Evolutionary conservation across 2,888 invertebrate species (phyloP).

Genomic region (Heliconius cydno): DNA sequence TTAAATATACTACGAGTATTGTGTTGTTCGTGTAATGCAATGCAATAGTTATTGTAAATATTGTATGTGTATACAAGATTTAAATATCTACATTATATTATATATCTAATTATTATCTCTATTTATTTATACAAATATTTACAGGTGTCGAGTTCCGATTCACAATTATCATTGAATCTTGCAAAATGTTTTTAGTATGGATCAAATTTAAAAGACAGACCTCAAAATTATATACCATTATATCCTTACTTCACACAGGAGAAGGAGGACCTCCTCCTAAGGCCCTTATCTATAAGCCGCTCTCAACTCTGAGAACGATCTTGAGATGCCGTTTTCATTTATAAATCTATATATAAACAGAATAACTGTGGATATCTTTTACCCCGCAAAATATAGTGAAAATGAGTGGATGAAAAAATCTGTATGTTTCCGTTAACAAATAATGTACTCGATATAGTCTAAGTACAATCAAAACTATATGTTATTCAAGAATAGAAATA

Average conservation of each 20-base stretch:
- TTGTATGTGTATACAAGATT: not conserved
- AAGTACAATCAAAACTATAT: not conserved
- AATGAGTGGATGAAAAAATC: not conserved
- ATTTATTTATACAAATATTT: not conserved
- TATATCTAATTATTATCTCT: not conserved
- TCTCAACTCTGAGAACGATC: no score
- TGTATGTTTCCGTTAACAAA: not conserved
- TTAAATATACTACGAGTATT: not conserved
- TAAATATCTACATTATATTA: no score
- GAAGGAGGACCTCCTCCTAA: no score
- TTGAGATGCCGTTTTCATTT: no score
- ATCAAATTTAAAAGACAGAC: not conserved
- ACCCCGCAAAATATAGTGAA: no score
- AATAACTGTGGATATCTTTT: no score
- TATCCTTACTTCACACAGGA: not conserved
- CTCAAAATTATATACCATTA: not conserved
- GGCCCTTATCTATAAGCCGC: no score
- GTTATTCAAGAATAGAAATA: not conserved
- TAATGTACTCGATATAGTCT: not conserved
- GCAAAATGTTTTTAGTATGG: not conserved
- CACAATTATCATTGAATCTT: not conserved
- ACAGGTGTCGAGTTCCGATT: not conserved
- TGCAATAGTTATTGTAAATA: constrained; percentile 5
- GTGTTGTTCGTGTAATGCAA: not conserved
- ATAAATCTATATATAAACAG: no score